These are phyloP conservation scores for Chaetura pelagica DNA, from an alignment of 2,113 vertebrate species.

Conservation along the genomic window DNA sequence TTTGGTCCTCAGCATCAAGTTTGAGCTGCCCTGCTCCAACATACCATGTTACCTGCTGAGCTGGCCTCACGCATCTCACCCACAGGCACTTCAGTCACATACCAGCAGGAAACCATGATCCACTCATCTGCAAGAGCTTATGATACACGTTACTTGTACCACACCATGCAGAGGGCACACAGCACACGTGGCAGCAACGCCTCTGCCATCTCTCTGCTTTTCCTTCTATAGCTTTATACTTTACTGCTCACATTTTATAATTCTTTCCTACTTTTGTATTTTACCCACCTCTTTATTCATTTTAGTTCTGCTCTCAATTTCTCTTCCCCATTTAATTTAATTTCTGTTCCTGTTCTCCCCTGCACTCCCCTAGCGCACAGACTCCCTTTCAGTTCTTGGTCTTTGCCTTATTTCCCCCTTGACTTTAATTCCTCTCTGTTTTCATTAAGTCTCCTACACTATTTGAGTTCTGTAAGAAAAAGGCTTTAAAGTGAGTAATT, in stretches of 20 bases:
- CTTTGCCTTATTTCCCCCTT: neutral
- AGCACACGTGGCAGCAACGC: fast-evolving
- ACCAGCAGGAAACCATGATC: neutral
- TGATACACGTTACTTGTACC: fast-evolving
- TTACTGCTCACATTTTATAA: neutral
- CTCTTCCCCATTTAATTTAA: neutral
- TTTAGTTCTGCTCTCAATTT: neutral
- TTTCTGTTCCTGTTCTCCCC: neutral
- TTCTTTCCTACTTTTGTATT: neutral
- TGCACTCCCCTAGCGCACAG: neutral
- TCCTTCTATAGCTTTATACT: neutral
- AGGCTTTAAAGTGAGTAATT: neutral
- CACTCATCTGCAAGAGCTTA: fast-evolving
- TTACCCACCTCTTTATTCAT: neutral
- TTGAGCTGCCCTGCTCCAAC: neutral
- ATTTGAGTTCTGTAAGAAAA: neutral
- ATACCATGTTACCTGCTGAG: neutral
- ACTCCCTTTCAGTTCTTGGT: neutral
- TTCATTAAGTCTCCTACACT: neutral
- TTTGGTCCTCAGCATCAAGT: neutral
- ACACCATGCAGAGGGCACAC: neutral
- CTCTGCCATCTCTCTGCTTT: neutral
- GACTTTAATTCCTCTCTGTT: neutral
- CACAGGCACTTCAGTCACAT: fast-evolving
- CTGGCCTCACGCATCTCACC: neutral